Conservation (phyloP, 2,113 vertebrate genomes). For the pig (Sus scrofa) region DNA sequence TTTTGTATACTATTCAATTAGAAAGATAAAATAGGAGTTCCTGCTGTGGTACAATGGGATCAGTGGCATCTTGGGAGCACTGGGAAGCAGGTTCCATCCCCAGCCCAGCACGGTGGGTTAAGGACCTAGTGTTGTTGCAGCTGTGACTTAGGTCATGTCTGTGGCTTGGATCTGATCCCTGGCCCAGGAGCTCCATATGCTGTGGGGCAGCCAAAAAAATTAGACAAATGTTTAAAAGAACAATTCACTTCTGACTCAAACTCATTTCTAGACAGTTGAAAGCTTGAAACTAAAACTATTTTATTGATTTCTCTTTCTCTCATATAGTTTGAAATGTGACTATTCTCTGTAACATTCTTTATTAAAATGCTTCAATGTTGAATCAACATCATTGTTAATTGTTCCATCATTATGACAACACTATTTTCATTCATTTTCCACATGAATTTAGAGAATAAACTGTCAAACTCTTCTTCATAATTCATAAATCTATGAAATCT, state of each 20-base stretch:
- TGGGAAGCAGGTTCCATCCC: too few species aligned
- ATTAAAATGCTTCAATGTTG: constrained; percentile 50
- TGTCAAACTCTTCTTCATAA: constrained; percentile 51
- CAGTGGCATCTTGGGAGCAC: too few species aligned
- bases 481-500: constrained; percentile 30
- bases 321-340: constrained; percentile 22
- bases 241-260: constrained; percentile 32
- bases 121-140: too few species aligned
- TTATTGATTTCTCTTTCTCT: background rate
- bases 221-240: constrained; percentile 36
- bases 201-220: background rate
- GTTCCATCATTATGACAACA: constrained; percentile 10
- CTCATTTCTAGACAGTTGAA: background rate
- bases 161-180: too few species aligned
- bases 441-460: constrained; percentile 53
- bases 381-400: constrained; percentile 51
- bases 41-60: too few species aligned
- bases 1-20: background rate
- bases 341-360: constrained; percentile 4
- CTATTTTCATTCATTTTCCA: constrained; percentile 55
- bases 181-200: too few species aligned
- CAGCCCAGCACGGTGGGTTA: too few species aligned
- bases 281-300: constrained; percentile 27
- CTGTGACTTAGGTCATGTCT: too few species aligned
- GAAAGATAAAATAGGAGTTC: background rate